Conservation (phyloP, 2,113 vertebrate genomes). For the Hemibates koningsi region DNA sequence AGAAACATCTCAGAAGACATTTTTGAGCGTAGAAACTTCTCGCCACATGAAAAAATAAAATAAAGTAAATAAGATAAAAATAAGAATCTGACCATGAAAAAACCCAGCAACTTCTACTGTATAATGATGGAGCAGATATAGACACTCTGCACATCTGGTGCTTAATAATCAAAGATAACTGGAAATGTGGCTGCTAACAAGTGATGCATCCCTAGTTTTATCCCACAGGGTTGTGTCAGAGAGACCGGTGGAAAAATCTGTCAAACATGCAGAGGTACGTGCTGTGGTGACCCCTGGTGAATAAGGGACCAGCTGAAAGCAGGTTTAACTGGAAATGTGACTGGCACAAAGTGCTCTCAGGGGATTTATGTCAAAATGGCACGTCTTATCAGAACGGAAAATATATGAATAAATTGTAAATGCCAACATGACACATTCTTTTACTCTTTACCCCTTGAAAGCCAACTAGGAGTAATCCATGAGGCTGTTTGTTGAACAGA, state of each 20-base stretch:
- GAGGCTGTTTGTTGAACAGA: neutral
- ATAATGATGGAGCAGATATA: neutral
- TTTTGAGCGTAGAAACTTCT: neutral
- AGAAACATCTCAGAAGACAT: neutral
- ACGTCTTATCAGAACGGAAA: accelerated
- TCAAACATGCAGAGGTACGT: accelerated
- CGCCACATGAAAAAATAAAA: neutral
- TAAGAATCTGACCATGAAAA: neutral
- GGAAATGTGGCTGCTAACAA: neutral
- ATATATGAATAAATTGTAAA: neutral
- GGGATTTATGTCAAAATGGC: accelerated
- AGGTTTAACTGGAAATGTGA: neutral
- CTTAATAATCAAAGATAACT: neutral
- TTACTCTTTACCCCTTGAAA: accelerated
- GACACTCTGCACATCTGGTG: neutral
- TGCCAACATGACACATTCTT: neutral
- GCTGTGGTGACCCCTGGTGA: neutral
- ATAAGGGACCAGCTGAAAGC: neutral
- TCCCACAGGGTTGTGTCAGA: neutral
- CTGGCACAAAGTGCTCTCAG: neutral
- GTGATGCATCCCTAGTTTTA: neutral
- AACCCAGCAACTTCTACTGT: neutral
- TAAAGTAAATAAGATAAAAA: neutral
- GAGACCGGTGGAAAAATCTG: neutral
- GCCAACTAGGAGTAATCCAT: neutral